Evolutionary conservation across 2,888 invertebrate genomes (phyloP), one percentile per base, ranked within the genome.

Genomic region (Parapristionchus giblindavisi): DNA sequence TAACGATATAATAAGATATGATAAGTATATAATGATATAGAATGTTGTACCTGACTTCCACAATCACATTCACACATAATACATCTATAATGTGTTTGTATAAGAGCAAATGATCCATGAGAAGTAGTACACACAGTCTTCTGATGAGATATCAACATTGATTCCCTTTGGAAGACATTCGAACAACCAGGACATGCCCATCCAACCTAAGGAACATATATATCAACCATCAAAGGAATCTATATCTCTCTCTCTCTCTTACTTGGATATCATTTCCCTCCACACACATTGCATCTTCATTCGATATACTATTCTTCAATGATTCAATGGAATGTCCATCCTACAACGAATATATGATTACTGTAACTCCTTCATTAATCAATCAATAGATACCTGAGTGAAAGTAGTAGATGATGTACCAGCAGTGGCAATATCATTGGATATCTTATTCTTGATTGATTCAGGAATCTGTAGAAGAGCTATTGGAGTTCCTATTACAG

Each of bases 381-480:
- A 14, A n/a, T 8, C 6, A 65, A 43, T 2, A 32, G 48, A 48
- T 36, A 68, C 68, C 68, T 71, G 83, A 4, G 83, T 84, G 76
- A 83, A 83, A 21, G 63, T 65, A 3, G 82, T 84, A 52, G 76
- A 72, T 21, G 68, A 24, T 11, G 38, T 24, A 27, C 43, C 40
- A 6, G 27, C 71, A 4, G 71, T 76, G 4, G 75, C 65, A 71
- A 88, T 76, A 73, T 85, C 84, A 14, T 76, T 73, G 29, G 77
- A 56, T 48, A 88, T 88, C 72, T 80, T 88, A 80, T 75, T 88
- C 88, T 82, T 88, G 80, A 88, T 89, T 83, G 87, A 88, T 85
- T 86, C 89, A 86, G 91, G 91, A 77, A 91, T 90, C 85, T 92
- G 92, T 89, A 93, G 91, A 89, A 91, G 89, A 85, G 90, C 88